Evolutionary conservation across 2,113 vertebrate species (phyloP), one percentile per base, ranked within the genome.

Genomic region (Bombycilla garrulus): DNA sequence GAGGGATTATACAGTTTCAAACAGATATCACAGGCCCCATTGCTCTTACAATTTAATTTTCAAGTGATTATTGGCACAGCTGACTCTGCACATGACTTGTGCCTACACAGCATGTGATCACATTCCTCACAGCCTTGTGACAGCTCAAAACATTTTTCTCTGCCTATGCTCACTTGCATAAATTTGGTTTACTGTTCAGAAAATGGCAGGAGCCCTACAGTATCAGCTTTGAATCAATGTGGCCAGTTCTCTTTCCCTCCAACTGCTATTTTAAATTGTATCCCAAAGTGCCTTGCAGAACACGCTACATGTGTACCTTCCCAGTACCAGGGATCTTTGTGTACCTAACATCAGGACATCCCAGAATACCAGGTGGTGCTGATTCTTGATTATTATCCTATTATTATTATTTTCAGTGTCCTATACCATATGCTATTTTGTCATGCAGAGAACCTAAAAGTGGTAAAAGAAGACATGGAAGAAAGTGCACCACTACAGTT

Each of bases 1-100:
- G 12, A 86, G 33, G 45, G 89, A 40, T 10, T 28, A n/a, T 36
- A n/a, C 12, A 44, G 23, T 77, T 42, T 83, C 58, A 44, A 67
- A 58, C 25, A 77, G 36, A 4, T 60, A 67, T 60, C 58, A 51
- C 25, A 77, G 36, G 56, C 28, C 19, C 31, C 24, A 35, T 7
- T 81, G 67, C 62, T 88, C 65, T 67, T 42, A 80, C 15, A 65
- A 31, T 61, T 77, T 56, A 72, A 80, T 95, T 91, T 89, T 86
- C 45, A 83, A 69, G 53, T 64, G 69, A 35, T 92, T 92, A 61
- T 76, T 88, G 86, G 80, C 26, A 86, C 50, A 77, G 83, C 54
- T 86, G 77, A 54, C n/a, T 80, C 64, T 58, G 69, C 51, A 61
- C 24, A 18, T 44, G 57, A 79, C 62, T 92, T 82, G 36, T 76